These are phyloP conservation scores for Neolamprologus caudopunctatus DNA, from an alignment of 2,113 vertebrate genomes.

Conservation along the genomic window DNA sequence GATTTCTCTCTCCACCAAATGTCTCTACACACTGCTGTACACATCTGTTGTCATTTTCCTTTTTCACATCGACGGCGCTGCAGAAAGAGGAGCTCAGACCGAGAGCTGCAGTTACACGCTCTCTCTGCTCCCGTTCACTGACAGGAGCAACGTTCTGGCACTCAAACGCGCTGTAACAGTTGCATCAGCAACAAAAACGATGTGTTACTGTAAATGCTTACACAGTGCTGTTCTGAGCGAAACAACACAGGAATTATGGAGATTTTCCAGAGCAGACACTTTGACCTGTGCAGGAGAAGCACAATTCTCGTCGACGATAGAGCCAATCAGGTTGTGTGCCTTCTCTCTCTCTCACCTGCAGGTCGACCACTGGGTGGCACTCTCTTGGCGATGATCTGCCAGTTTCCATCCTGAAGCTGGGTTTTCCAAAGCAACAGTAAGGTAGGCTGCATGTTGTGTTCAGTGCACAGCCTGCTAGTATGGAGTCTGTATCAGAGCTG, in stretches of 20 bases:
- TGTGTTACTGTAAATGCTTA: background rate
- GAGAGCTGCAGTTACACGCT: background rate
- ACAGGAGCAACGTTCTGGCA: background rate
- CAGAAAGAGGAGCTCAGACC: background rate
- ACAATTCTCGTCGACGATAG: background rate
- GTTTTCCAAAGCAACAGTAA: background rate
- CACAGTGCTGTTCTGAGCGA: background rate
- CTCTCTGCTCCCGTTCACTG: background rate
- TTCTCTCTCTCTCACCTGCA: background rate
- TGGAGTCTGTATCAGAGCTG: background rate
- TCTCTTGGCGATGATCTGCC: background rate
- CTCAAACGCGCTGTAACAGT: background rate
- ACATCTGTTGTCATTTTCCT: slow-evolving; percentile 28
- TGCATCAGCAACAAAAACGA: background rate
- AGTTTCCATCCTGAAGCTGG: background rate
- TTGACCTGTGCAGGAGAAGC: background rate
- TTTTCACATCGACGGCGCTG: background rate
- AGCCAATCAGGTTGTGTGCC: background rate
- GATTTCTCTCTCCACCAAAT: slow-evolving; percentile 1
- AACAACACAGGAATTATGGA: background rate
- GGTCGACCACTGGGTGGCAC: background rate
- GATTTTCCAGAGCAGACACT: background rate
- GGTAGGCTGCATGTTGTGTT: background rate
- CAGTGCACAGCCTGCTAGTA: background rate
- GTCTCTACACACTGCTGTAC: slow-evolving; percentile 14